Conservation (phyloP, 2,113 vertebrate genomes). For the Sisor rabdophorus region DNA sequence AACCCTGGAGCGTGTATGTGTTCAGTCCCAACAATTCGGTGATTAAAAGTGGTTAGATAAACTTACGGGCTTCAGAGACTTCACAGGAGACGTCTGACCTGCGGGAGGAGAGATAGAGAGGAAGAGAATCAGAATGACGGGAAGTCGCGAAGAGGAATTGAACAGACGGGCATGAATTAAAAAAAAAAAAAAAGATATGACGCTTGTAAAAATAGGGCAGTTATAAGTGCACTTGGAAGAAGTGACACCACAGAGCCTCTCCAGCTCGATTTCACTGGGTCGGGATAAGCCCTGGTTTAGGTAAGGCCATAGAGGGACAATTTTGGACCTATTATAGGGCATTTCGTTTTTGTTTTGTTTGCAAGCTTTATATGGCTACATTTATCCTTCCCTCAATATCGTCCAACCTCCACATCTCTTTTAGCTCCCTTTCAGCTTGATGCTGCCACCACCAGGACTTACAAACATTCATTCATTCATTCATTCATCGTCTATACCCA, state of each 20-base stretch:
- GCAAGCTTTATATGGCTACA: background rate
- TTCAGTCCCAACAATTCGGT: conserved; percentile 15
- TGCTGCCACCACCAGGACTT: background rate
- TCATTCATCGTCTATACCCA: too few species aligned
- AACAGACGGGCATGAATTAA: background rate
- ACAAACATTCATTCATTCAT: too few species aligned
- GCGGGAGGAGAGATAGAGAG: conserved; percentile 41
- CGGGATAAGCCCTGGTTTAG: background rate
- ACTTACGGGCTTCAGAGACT: conserved; percentile 91
- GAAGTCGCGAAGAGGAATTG: background rate
- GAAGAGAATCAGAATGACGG: conserved; percentile 23
- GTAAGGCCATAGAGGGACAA: background rate
- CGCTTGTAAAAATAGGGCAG: conserved; percentile 13
- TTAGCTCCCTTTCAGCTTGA: background rate
- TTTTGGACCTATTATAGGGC: background rate
- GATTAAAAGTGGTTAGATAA: conserved; percentile 47
- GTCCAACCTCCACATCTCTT: background rate
- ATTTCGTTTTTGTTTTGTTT: background rate
- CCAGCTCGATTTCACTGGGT: background rate
- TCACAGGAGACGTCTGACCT: conserved; percentile 94
- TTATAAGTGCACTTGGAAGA: background rate
- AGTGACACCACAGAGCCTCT: background rate
- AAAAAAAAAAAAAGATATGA: conserved; percentile 18
- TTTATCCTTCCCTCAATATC: background rate
- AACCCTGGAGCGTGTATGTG: conserved; percentile 25